A percentile compares a stretch with the other conserved stretches of the same genome.
These are phyloP conservation scores for Atractosteus spatula DNA, from an alignment of 2,113 vertebrate species.

Conservation along the genomic window DNA sequence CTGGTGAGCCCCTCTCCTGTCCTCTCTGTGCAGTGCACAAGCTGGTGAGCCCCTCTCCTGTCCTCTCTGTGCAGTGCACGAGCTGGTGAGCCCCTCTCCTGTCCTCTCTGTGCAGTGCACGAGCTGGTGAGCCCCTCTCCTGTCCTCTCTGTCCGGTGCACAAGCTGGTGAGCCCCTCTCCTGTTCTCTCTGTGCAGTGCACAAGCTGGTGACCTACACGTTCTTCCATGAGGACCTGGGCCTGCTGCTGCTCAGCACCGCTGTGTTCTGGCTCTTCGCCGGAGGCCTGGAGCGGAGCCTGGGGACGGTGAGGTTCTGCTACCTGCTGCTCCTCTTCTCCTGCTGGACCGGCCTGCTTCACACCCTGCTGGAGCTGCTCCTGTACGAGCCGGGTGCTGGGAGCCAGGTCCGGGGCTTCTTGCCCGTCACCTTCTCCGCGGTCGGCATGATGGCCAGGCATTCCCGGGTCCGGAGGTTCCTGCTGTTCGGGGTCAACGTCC, in stretches of 20 bases:
- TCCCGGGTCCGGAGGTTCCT: conserved; percentile 53
- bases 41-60: too few species aligned
- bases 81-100: too few species aligned
- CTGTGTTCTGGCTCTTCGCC: conserved; percentile 65
- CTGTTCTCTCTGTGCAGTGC: conserved; percentile 50
- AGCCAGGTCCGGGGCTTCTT: conserved; percentile 54
- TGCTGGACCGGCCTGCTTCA: conserved; percentile 54
- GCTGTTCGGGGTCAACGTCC: conserved; percentile 61
- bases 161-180: not conserved
- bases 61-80: too few species aligned
- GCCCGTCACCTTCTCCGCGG: conserved; percentile 64
- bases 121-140: too few species aligned
- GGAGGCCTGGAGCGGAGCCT: conserved; percentile 70
- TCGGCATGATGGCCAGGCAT: conserved; percentile 58
- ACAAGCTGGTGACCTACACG: conserved; percentile 75
- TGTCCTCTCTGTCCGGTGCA: too few species aligned
- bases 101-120: too few species aligned
- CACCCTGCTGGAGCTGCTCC: conserved; percentile 41
- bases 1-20: too few species aligned
- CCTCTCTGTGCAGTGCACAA: too few species aligned
- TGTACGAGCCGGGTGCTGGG: conserved; percentile 19
- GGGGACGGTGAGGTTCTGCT: conserved; percentile 69
- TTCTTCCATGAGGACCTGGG: conserved; percentile 65
- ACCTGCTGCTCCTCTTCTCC: conserved; percentile 57
- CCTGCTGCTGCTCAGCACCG: conserved; percentile 54